Evolutionary conservation across 2,888 invertebrate species (phyloP), one percentile per base, ranked within the genome.

Genomic region (Silvanus unidentatus): DNA sequence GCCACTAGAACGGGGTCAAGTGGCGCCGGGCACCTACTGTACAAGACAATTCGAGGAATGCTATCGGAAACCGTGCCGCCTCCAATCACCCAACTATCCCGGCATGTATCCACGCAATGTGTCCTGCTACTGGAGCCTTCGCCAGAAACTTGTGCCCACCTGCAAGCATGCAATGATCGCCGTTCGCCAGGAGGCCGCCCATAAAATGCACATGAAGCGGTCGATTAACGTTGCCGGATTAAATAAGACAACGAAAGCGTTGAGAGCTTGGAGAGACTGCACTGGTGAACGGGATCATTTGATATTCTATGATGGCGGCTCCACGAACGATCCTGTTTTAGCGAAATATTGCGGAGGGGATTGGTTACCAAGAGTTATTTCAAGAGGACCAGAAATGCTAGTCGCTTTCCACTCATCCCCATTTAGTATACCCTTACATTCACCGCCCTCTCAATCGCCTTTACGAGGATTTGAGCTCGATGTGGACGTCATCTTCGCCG

Each of bases 101-200:
- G 91, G 91, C 46, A 88, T 91, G 80, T 86, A 86, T 62, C 86
- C 85, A 5, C 75, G 93, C 53, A 94, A 94, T 73, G 91, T 94
- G 15, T 89, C 91, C 48, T 96, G 95, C 71, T 86, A 89, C 70
- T 90, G 91, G 79, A 88, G 88, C 52, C 76, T 92, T 53, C 79
- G 89, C 30, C 89, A 92, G 72, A 86, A 88, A 68, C 84, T 84
- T 64, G 85, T 89, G 50, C 89, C 91, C 10, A 88, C 87, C 36
- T 91, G 91, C 71, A 91, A 91, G 68, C 89, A 90, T 72, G 91
- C 92, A 29, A 90, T 92, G 87, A 87, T 93, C 58, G 85, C 88
- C 12, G 86, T 92, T 47, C 77, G 84, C 40, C 88, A 89, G 68
- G 83, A 84, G 61, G 82, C 80, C 49, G 78, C 81, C 37, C 84